Evolutionary conservation across 2,113 vertebrate genomes (phyloP).

Genomic region (Maccullochella peelii): DNA sequence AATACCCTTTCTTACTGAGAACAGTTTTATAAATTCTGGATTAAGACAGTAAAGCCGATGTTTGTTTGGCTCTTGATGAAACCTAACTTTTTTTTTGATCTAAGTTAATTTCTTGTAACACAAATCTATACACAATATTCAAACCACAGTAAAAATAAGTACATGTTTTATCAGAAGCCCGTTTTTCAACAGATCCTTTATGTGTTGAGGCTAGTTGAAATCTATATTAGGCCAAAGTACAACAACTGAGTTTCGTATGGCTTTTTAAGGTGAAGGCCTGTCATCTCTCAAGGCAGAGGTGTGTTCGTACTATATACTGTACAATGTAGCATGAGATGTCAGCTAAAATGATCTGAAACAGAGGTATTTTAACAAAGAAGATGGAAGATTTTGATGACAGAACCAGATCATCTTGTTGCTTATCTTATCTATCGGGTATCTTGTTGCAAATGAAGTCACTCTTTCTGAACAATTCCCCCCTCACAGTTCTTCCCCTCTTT

Average conservation of each 20-base stretch:
- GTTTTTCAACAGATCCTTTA: neutral
- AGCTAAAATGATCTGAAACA: neutral
- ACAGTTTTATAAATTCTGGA: neutral
- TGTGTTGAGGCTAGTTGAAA: neutral
- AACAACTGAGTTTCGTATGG: neutral
- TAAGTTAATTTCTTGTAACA: neutral
- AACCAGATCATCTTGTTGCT: slow-evolving; percentile 10
- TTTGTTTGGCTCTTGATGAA: neutral
- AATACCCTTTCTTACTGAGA: neutral
- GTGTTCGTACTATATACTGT: neutral
- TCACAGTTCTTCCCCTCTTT: neutral
- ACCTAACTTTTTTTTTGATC: neutral
- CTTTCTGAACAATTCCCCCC: slow-evolving; percentile 36
- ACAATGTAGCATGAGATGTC: neutral
- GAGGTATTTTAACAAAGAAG: neutral
- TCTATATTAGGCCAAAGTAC: neutral
- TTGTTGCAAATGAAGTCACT: slow-evolving; percentile 19
- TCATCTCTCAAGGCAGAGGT: neutral
- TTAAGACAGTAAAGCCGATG: neutral
- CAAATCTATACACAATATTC: neutral
- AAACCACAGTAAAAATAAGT: neutral
- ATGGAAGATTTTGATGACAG: neutral
- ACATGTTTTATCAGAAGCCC: neutral
- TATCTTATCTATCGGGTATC: slow-evolving; percentile 9
- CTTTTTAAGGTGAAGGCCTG: neutral